Base-by-base conservation (phyloP, 2,888 invertebrate genomes). In the Allacma fusca region DNA sequence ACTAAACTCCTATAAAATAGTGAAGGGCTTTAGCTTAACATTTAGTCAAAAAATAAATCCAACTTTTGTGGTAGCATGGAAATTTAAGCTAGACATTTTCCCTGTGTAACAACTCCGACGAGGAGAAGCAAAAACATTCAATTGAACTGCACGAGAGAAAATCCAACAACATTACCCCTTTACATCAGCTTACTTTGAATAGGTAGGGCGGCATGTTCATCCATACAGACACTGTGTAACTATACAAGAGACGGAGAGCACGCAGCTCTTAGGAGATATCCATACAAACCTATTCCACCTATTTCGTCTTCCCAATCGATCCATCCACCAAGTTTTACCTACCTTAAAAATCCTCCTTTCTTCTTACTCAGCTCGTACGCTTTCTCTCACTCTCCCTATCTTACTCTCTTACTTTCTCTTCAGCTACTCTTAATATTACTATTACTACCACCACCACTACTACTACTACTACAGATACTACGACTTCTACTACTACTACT, bases 221-320 rank as follows among this genome's bases (percentile, higher is more conserved):
- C n/a, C n/a, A n/a, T n/a, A n/a, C n/a, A n/a, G n/a, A n/a, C n/a
- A n/a, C n/a, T 59, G 9, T n/a, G n/a, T n/a, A n/a, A n/a, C n/a
- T n/a, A n/a, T n/a, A n/a, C n/a, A n/a, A n/a, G n/a, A n/a, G n/a
- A n/a, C n/a, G n/a, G n/a, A n/a, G n/a, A n/a, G n/a, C n/a, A n/a
- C n/a, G n/a, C n/a, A n/a, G 28, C 65, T 19, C 5, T 13, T 50
- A 50, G 19, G 50, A 50, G 50, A 50, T 50, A 50, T 19, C 23
- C 34, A 69, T 43, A 69, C 69, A 12, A 24, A 19, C 68, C 65
- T 26, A 26, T 50, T 50, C 26, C 50, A 70, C 70, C 70, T 70
- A 73, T 64, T 73, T 73, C 73, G 59, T 73, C 73, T 73, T 73
- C 73, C 73, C 73, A 73, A 73, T 73, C 73, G 73, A 73, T 73